These are phyloP conservation scores for Lasius platythorax DNA, from an alignment of 2,888 invertebrate genomes.

Conservation along the genomic window DNA sequence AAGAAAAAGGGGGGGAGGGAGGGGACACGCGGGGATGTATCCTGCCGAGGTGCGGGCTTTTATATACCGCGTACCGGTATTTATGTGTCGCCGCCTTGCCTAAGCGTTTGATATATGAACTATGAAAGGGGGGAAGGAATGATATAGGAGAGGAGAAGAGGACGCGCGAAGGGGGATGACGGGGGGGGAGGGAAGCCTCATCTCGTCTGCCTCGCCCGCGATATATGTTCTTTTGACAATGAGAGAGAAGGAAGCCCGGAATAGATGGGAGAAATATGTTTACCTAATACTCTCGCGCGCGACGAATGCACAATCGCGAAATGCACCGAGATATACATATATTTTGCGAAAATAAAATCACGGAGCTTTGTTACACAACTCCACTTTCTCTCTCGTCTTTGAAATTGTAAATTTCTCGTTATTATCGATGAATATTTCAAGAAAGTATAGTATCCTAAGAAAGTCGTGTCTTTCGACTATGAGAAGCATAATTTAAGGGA, in stretches of 20 bases:
- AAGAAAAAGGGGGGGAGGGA: background rate
- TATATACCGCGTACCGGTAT: constrained; percentile 81
- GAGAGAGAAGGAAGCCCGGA: constrained; percentile 7
- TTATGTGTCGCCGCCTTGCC: constrained; percentile 84
- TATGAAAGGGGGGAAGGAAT: constrained; percentile 68
- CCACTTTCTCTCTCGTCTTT: background rate
- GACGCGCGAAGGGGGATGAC: background rate
- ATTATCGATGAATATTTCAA: background rate
- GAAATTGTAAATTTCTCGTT: background rate
- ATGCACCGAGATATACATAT: background rate
- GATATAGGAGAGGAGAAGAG: constrained; percentile 50
- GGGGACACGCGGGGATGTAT: constrained; percentile 45
- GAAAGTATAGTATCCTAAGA: background rate
- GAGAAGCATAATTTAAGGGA: constrained; percentile 48
- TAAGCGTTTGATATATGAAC: constrained; percentile 84
- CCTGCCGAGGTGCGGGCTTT: constrained; percentile 71
- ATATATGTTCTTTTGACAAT: constrained; percentile 54
- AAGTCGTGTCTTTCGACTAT: background rate
- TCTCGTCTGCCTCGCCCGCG: constrained; percentile 29
- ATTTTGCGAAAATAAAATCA: background rate
- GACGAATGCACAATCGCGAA: background rate
- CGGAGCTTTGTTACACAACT: background rate
- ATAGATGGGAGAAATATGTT: constrained; percentile 55
- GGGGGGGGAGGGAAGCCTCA: too few species aligned
- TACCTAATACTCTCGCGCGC: constrained; percentile 23